These are phyloP conservation scores for Coelinius sp. DNA, from an alignment of 2,888 invertebrate species.

Conservation along the genomic window DNA sequence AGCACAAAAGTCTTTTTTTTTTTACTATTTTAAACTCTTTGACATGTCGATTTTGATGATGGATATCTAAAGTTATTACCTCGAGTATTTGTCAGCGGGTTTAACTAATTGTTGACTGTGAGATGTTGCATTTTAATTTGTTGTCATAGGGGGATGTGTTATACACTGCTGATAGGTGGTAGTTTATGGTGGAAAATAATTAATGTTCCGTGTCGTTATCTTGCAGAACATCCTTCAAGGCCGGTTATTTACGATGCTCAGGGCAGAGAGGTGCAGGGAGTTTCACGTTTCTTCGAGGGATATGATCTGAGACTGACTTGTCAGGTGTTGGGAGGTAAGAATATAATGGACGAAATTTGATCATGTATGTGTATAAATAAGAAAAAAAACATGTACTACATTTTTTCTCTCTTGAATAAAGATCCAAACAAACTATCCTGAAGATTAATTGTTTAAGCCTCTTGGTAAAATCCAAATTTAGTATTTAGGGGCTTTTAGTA, in stretches of 20 bases:
- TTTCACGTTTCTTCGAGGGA: slow-evolving; percentile 89
- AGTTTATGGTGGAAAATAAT: slow-evolving; percentile 2
- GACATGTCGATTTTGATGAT: neutral
- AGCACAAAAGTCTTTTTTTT: slow-evolving; percentile 25
- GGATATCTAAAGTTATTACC: neutral
- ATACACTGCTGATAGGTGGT: neutral
- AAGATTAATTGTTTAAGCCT: too few relatives aligned
- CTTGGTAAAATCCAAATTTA: too few relatives aligned
- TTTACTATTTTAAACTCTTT: neutral
- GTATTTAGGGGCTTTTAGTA: too few relatives aligned
- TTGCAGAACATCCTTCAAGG: slow-evolving; percentile 84
- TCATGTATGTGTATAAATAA: neutral
- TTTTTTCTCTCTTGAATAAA: too few relatives aligned
- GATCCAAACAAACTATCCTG: too few relatives aligned
- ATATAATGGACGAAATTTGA: slow-evolving; percentile 18
- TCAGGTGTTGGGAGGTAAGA: slow-evolving; percentile 87
- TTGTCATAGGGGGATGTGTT: neutral
- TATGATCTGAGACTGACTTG: slow-evolving; percentile 87
- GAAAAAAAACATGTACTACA: too few relatives aligned
- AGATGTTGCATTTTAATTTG: neutral
- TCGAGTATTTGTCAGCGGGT: neutral
- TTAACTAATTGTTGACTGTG: neutral
- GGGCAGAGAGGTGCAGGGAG: slow-evolving; percentile 83
- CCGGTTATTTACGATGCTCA: slow-evolving; percentile 88
- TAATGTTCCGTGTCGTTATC: slow-evolving; percentile 1